Conservation (phyloP, 2,888 invertebrate species). For the Drosophila picticornis region DNA sequence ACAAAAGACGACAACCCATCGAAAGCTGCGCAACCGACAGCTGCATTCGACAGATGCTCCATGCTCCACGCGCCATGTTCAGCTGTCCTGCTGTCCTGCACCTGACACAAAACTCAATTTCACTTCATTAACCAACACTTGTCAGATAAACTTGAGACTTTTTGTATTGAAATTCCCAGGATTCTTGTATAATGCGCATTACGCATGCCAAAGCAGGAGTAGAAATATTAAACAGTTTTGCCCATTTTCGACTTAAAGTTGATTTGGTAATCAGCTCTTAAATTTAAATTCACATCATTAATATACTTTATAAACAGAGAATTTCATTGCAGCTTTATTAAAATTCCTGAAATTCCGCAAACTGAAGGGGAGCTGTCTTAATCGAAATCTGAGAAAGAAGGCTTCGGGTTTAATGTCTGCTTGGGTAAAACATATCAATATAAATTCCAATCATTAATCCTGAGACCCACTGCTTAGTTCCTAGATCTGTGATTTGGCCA, state of each 20-base stretch:
- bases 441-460: background rate
- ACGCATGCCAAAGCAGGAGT: background rate
- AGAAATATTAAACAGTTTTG: background rate
- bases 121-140: conserved; percentile 12
- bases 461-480: background rate
- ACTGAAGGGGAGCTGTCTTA: no score
- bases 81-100: background rate
- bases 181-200: background rate
- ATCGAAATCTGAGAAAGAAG: background rate
- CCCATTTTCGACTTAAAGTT: background rate
- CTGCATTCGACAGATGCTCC: conserved; percentile 38
- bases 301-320: background rate
- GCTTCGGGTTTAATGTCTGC: background rate
- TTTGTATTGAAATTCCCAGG: background rate
- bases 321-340: background rate
- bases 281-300: background rate
- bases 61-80: background rate
- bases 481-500: background rate
- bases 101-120: conserved; percentile 7
- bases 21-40: conserved; percentile 2
- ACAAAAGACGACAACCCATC: conserved; percentile 39
- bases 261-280: background rate
- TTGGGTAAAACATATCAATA: background rate
- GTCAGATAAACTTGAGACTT: background rate
- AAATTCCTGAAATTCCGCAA: background rate